phyloP scores from a whole-genome alignment of 2,888 invertebrate genomes.

The Tribolium freemani region DNA sequence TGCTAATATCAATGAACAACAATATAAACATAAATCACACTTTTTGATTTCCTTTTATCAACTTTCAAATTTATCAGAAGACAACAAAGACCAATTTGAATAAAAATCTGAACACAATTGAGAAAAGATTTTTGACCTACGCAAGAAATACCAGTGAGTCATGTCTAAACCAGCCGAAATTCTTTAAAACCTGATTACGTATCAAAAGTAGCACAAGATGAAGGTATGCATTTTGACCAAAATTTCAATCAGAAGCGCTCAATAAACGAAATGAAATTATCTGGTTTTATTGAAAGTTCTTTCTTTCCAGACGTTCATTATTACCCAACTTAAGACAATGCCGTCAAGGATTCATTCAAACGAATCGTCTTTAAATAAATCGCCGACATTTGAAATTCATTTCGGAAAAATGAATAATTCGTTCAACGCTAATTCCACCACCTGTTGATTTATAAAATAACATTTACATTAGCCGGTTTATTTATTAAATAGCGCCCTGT shows the following conservation, averaged over 20 bases:
- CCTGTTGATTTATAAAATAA: conserved; percentile 23
- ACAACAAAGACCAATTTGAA: neutral
- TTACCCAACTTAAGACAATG: neutral
- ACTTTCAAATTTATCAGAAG: neutral
- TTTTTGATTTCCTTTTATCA: neutral
- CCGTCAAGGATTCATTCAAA: neutral
- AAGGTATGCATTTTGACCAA: neutral
- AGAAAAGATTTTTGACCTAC: neutral
- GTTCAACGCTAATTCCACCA: conserved; percentile 24
- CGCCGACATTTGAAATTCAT: neutral
- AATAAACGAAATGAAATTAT: too few relatives aligned
- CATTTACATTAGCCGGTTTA: conserved; percentile 27
- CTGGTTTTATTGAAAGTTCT: neutral
- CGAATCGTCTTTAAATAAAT: neutral
- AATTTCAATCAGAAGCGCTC: too few relatives aligned
- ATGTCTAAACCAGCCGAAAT: neutral
- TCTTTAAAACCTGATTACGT: neutral
- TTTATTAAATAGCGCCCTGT: conserved; percentile 17
- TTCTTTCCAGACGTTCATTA: too few relatives aligned
- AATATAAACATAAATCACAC: neutral
- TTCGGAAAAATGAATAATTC: conserved; percentile 8
- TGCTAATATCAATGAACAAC: too few relatives aligned
- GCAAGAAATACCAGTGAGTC: neutral
- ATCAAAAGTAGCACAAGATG: neutral
- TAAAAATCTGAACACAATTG: neutral